phyloP scores from a whole-genome alignment of 2,113 vertebrate species.

The Geococcyx californianus region DNA sequence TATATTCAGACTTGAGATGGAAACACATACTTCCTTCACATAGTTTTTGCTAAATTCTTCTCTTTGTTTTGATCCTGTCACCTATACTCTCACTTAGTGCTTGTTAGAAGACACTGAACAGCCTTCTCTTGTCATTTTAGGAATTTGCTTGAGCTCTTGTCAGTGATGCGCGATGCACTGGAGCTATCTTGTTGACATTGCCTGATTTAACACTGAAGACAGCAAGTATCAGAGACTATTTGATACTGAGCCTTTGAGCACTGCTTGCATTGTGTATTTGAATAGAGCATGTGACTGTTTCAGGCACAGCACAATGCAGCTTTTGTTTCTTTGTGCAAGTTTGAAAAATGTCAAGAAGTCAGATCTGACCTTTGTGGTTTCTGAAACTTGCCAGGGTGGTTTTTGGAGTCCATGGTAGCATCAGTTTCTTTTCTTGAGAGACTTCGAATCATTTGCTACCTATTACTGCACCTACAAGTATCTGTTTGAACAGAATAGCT shows the following conservation, averaged over 20 bases:
- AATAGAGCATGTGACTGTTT: neutral
- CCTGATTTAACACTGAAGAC: neutral
- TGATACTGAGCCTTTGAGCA: neutral
- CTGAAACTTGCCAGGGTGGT: neutral
- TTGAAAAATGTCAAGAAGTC: neutral
- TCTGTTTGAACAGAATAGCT: neutral
- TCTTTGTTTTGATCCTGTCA: neutral
- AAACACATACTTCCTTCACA: accelerated
- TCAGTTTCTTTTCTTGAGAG: neutral
- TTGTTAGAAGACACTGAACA: neutral
- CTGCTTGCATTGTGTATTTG: neutral
- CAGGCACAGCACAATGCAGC: neutral
- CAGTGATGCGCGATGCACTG: neutral
- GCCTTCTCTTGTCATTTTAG: neutral
- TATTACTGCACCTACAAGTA: neutral
- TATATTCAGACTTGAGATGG: neutral
- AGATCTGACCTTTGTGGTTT: neutral
- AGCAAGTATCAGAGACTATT: neutral
- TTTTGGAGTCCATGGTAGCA: neutral
- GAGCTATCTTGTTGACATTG: neutral
- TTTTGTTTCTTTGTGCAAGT: neutral
- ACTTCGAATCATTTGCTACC: neutral
- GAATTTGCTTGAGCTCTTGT: neutral
- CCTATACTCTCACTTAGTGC: neutral
- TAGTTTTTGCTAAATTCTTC: neutral